Evolutionary conservation across 2,888 invertebrate species (phyloP).

Genomic region (Megalurothrips usitatus): DNA sequence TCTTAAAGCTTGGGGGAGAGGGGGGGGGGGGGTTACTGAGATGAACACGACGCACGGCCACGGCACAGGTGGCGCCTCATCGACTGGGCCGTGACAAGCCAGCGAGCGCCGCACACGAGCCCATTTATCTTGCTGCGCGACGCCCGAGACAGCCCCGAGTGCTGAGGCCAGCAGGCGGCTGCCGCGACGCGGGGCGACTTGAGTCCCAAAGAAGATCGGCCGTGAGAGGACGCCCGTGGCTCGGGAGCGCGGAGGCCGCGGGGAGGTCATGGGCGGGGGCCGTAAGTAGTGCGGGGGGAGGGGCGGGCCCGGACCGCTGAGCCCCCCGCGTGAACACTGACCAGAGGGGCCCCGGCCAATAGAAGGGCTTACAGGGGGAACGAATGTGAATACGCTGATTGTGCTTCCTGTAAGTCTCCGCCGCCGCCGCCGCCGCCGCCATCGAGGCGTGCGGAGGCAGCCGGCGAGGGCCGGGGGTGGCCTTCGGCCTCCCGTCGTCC

Average conservation of each 20-base stretch:
- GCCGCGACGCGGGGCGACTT: neutral
- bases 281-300: neutral
- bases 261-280: neutral
- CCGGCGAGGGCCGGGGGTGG: too few relatives aligned
- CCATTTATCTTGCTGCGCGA: too few relatives aligned
- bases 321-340: neutral
- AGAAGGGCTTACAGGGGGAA: neutral
- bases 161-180: neutral
- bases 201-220: neutral
- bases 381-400: too few relatives aligned
- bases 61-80: too few relatives aligned
- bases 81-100: too few relatives aligned
- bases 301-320: neutral
- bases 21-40: too few relatives aligned
- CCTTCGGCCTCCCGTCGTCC: too few relatives aligned
- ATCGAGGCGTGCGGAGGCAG: too few relatives aligned
- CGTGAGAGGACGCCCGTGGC: neutral
- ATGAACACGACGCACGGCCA: too few relatives aligned
- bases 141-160: too few relatives aligned
- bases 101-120: too few relatives aligned
- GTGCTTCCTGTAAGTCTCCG: neutral
- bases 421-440: neutral
- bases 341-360: neutral
- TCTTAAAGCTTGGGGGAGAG: too few relatives aligned
- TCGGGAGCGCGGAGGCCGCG: neutral